Percentiles rank a stretch among this genome's conserved stretches.
phyloP scores from a whole-genome alignment of 1,140 invertebrate genomes.

The Halesus radiatus region DNA sequence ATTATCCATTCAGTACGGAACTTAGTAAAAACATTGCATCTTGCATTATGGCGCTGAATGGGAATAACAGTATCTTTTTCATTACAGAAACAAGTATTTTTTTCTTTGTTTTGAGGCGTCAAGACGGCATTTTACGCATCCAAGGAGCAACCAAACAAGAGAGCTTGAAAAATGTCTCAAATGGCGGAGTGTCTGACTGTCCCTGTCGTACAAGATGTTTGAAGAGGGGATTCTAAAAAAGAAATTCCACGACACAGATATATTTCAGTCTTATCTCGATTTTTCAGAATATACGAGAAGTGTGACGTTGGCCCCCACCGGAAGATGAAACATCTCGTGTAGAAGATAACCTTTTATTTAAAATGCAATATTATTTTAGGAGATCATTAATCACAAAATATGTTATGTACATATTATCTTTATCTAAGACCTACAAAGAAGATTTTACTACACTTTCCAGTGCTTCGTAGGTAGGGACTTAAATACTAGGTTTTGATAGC shows the following conservation, averaged over 20 bases:
- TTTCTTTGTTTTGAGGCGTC: neutral
- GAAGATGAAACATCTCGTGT: slow-evolving; percentile 4
- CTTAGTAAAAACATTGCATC: neutral
- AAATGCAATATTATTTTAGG: slow-evolving; percentile 35
- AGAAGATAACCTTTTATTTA: slow-evolving; percentile 22
- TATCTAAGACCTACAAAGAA: too few species aligned
- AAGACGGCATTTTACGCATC: slow-evolving; percentile 18
- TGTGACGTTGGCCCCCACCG: slow-evolving; percentile 7
- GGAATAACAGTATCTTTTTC: neutral
- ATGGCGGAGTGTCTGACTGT: slow-evolving; percentile 29
- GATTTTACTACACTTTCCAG: too few species aligned
- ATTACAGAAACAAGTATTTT: neutral
- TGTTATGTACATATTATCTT: too few species aligned
- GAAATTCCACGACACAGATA: slow-evolving; percentile 20
- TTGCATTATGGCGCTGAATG: neutral
- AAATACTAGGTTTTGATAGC: too few species aligned
- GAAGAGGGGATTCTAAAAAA: slow-evolving; percentile 35
- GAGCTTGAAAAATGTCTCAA: slow-evolving; percentile 30
- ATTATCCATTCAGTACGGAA: neutral
- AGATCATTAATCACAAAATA: too few species aligned
- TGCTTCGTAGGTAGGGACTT: too few species aligned
- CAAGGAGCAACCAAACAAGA: slow-evolving; percentile 18
- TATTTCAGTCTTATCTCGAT: slow-evolving; percentile 31
- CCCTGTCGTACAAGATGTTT: slow-evolving; percentile 24
- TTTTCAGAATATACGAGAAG: slow-evolving; percentile 46